Conservation (phyloP, 1,140 invertebrate genomes). For the Agrypnia vestita region DNA sequence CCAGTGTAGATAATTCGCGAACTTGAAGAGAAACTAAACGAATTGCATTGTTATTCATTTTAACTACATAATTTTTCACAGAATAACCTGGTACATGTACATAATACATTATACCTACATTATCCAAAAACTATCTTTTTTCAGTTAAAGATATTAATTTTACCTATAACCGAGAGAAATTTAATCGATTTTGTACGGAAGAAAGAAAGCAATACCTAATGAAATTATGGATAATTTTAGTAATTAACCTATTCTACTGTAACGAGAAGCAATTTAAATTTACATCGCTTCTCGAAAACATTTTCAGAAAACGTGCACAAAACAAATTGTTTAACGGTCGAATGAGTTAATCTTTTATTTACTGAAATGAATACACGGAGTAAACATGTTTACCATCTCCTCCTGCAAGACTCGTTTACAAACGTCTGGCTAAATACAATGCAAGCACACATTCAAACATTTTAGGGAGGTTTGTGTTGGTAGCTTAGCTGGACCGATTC, state of each 20-base stretch:
- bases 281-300: constrained; percentile 11
- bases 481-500: background rate
- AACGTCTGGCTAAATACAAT: constrained; percentile 43
- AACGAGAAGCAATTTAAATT: background rate
- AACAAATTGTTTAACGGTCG: constrained; percentile 3
- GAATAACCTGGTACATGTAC: too few relatives aligned
- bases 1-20: background rate
- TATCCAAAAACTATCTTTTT: too few relatives aligned
- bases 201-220: too few relatives aligned
- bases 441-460: constrained; percentile 16
- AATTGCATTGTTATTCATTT: too few relatives aligned
- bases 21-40: too few relatives aligned
- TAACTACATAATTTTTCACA: too few relatives aligned
- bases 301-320: constrained; percentile 8
- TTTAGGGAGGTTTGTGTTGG: constrained; percentile 4
- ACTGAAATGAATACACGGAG: constrained; percentile 36
- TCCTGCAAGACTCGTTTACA: constrained; percentile 36
- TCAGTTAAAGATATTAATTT: too few relatives aligned
- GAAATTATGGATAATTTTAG: too few relatives aligned
- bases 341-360: constrained; percentile 33
- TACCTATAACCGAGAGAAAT: too few relatives aligned
- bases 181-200: too few relatives aligned
- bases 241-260: too few relatives aligned
- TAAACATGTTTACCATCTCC: constrained; percentile 59
- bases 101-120: too few relatives aligned